A percentile compares a stretch with the other conserved stretches of the same genome.
Evolutionary conservation across 1,140 invertebrate species (phyloP).

Genomic region (Phymorhynchus buccinoides): DNA sequence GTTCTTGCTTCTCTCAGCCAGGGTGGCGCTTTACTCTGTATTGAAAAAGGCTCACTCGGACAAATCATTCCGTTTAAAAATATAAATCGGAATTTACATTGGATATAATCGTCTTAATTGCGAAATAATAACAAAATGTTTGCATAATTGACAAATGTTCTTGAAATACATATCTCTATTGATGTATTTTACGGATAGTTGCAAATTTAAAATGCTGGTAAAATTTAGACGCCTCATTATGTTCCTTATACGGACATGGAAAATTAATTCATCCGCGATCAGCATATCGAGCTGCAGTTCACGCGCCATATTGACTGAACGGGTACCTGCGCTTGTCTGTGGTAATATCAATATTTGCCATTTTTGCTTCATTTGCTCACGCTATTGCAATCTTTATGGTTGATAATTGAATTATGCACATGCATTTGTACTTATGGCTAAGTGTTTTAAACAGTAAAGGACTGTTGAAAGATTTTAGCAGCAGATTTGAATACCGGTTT

Average conservation of each 20-base stretch:
- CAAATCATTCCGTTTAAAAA: background rate
- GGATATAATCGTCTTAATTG: background rate
- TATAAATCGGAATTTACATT: background rate
- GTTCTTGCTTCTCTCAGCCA: background rate
- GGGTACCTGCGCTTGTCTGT: background rate
- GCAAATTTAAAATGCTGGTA: background rate
- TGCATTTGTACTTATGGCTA: too few relatives aligned
- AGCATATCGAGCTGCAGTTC: background rate
- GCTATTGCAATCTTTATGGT: too few relatives aligned
- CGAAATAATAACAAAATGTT: background rate
- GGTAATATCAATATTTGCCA: conserved; percentile 3
- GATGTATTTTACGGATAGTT: background rate
- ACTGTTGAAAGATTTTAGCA: too few relatives aligned
- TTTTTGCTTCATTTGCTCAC: background rate
- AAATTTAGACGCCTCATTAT: conserved; percentile 7
- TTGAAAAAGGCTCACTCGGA: background rate
- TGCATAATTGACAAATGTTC: background rate
- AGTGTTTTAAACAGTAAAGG: too few relatives aligned
- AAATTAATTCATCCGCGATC: background rate
- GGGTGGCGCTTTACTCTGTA: background rate
- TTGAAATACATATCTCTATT: background rate
- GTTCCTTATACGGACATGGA: background rate
- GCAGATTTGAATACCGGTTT: too few relatives aligned
- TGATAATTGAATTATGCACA: too few relatives aligned
- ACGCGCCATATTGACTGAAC: background rate